These are phyloP conservation scores for Melolontha melolontha DNA, from an alignment of 2,888 invertebrate species.

Conservation along the genomic window DNA sequence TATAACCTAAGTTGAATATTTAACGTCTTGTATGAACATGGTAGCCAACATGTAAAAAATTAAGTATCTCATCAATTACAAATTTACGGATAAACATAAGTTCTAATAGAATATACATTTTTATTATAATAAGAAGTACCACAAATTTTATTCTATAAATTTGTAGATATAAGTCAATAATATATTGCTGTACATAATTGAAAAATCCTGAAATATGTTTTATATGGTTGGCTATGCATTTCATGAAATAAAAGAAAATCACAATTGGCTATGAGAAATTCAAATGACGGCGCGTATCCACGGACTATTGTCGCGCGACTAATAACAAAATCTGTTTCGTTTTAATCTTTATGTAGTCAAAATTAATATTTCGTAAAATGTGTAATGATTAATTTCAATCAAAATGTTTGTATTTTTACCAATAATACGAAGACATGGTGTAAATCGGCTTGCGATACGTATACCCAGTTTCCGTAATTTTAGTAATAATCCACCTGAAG, in stretches of 20 bases:
- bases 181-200: too few relatives aligned
- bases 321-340: conserved; percentile 47
- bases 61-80: too few relatives aligned
- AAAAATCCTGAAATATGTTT: too few relatives aligned
- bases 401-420: conserved; percentile 49
- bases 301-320: conserved; percentile 30
- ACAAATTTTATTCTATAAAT: too few relatives aligned
- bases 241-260: conserved; percentile 12
- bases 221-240: too few relatives aligned
- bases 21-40: too few relatives aligned
- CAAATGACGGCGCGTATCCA: conserved; percentile 49
- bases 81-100: too few relatives aligned
- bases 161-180: too few relatives aligned
- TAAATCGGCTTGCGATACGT: conserved; percentile 10
- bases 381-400: conserved; percentile 48
- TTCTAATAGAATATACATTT: too few relatives aligned
- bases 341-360: conserved; percentile 46
- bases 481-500: conserved; percentile 26
- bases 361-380: conserved; percentile 54
- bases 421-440: conserved; percentile 45
- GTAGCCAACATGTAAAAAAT: too few relatives aligned
- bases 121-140: too few relatives aligned
- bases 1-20: too few relatives aligned
- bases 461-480: conserved; percentile 26
- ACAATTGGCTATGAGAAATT: conserved; percentile 36